These are phyloP conservation scores for Vanessa atalanta DNA, from an alignment of 1,140 invertebrate genomes.

Conservation along the genomic window DNA sequence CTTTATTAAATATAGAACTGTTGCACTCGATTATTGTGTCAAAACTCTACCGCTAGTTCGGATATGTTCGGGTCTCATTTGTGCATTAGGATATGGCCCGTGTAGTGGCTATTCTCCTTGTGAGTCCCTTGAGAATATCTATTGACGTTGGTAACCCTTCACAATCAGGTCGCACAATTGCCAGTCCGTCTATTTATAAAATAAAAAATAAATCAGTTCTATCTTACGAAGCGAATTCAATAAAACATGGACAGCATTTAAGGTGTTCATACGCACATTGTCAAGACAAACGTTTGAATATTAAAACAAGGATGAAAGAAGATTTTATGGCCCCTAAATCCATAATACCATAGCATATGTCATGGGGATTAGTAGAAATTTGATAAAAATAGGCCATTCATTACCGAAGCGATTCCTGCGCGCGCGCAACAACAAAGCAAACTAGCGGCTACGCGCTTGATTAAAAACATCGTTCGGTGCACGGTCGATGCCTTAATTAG, in stretches of 20 bases:
- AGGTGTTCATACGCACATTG: neutral
- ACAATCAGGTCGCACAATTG: too few species aligned
- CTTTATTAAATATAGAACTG: too few species aligned
- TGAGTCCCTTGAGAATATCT: too few species aligned
- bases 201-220: too few species aligned
- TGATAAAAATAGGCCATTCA: slow-evolving; percentile 44
- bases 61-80: too few species aligned
- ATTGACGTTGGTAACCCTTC: too few species aligned
- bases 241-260: neutral
- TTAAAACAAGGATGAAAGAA: slow-evolving; percentile 41
- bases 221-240: neutral
- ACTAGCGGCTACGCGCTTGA: slow-evolving; percentile 67
- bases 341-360: slow-evolving; percentile 37
- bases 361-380: slow-evolving; percentile 41
- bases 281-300: slow-evolving; percentile 24
- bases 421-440: slow-evolving; percentile 46
- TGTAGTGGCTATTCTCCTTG: too few species aligned
- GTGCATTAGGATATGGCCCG: too few species aligned
- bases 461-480: slow-evolving; percentile 76
- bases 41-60: too few species aligned
- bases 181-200: too few species aligned
- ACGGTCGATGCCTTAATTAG: slow-evolving; percentile 78
- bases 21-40: too few species aligned
- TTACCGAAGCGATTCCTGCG: slow-evolving; percentile 33
- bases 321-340: slow-evolving; percentile 35